Evolutionary conservation across 2,888 invertebrate genomes (phyloP).

Genomic region (Sarcophaga subvicina): DNA sequence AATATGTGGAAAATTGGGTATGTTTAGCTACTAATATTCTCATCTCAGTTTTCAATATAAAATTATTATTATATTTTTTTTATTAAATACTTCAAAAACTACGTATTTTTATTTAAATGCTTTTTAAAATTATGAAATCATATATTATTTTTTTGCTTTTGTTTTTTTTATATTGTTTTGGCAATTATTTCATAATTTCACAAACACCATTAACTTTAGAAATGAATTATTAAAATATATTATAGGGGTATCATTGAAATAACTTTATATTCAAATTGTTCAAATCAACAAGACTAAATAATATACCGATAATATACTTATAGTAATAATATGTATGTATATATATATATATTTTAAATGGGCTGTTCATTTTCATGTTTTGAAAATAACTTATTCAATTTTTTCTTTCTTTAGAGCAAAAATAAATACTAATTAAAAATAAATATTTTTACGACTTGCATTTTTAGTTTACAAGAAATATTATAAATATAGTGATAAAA

Average conservation of each 20-base stretch:
- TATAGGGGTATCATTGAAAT: not conserved
- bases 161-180: conserved; percentile 11
- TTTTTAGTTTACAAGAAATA: not conserved
- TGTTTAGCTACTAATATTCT: conserved; percentile 43
- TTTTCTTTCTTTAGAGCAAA: not conserved
- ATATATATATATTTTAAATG: no score
- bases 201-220: conserved; percentile 24
- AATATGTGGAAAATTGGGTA: conserved; percentile 47
- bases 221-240: conserved; percentile 11
- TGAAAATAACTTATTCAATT: no score
- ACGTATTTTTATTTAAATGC: conserved; percentile 59
- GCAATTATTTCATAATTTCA: conserved; percentile 38
- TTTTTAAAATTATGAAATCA: conserved; percentile 36
- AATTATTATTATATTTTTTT: not conserved
- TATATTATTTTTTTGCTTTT: not conserved
- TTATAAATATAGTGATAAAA: not conserved
- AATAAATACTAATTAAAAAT: not conserved
- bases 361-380: no score
- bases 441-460: not conserved
- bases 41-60: conserved; percentile 6
- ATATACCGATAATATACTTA: no score
- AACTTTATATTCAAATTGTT: conserved; percentile 10
- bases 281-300: not conserved
- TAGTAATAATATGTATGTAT: no score
- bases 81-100: conserved; percentile 21